phyloP scores from a whole-genome alignment of 1,140 invertebrate genomes.

The Coptotermes formosanus region DNA sequence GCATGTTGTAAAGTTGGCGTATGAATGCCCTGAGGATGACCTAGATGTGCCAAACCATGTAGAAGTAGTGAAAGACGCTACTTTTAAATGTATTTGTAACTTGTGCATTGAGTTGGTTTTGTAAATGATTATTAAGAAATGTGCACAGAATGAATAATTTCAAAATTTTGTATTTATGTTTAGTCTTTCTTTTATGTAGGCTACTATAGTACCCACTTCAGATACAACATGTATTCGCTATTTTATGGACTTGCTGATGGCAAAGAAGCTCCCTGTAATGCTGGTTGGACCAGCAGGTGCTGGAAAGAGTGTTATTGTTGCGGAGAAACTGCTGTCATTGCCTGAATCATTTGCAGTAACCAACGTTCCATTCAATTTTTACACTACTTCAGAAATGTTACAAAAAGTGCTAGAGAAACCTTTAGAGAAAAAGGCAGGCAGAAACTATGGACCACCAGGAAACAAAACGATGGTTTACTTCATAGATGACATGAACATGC shows the following conservation, averaged over 20 bases:
- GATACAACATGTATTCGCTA: slow-evolving; percentile 88
- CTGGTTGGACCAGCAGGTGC: slow-evolving; percentile 84
- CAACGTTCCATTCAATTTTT: slow-evolving; percentile 94
- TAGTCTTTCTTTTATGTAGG: slow-evolving; percentile 49
- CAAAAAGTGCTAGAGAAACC: slow-evolving; percentile 80
- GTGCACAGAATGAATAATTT: too few species aligned
- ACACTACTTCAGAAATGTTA: slow-evolving; percentile 78
- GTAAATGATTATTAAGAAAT: too few species aligned
- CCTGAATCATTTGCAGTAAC: slow-evolving; percentile 77
- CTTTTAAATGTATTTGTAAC: too few species aligned
- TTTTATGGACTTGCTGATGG: slow-evolving; percentile 85
- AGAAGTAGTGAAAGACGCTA: too few species aligned
- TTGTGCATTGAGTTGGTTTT: too few species aligned
- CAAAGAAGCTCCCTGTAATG: slow-evolving; percentile 82
- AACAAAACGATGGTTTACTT: slow-evolving; percentile 91
- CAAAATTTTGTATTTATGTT: neutral
- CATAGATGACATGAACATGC: slow-evolving; percentile 97
- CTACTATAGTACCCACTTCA: slow-evolving; percentile 79
- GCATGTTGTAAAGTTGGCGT: too few species aligned
- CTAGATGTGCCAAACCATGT: too few species aligned
- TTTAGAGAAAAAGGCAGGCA: slow-evolving; percentile 91
- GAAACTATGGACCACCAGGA: slow-evolving; percentile 89
- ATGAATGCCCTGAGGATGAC: too few species aligned
- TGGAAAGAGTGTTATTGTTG: slow-evolving; percentile 76
- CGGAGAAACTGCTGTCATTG: slow-evolving; percentile 74